Percentiles rank a stretch among this genome's conserved stretches.
Evolutionary conservation across 2,797 vertebrate genomes (phyloP).

Genomic region (Sebastes kiyomatsui): DNA sequence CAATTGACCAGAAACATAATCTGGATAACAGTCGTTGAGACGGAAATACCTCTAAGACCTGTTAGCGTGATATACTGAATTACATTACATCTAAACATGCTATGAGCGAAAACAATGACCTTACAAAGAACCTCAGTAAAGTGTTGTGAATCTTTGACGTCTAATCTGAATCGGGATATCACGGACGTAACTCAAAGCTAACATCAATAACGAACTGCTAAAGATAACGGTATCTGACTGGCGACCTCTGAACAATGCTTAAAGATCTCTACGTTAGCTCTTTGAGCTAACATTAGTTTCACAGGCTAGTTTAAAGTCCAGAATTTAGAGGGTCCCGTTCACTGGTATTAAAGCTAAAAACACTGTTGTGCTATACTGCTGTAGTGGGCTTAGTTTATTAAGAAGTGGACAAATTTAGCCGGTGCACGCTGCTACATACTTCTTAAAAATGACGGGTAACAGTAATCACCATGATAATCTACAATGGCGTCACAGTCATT

Average conservation of each 20-base stretch:
- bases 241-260: neutral
- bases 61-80: neutral
- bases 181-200: neutral
- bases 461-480: neutral
- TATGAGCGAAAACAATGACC: neutral
- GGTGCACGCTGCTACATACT: neutral
- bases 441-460: neutral
- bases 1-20: neutral
- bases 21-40: neutral
- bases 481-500: neutral
- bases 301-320: neutral
- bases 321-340: neutral
- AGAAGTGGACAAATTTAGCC: neutral
- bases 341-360: neutral
- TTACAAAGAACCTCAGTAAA: neutral
- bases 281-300: neutral
- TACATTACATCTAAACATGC: neutral
- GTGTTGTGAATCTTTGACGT: neutral
- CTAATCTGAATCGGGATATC: neutral
- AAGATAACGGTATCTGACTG: neutral
- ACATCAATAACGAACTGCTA: neutral
- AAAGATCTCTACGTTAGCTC: neutral
- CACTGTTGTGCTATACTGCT: neutral
- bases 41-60: neutral
- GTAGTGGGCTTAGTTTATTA: neutral